A percentile compares a stretch with the other conserved stretches of the same genome.
These are phyloP conservation scores for Benthosema pterotum DNA, from an alignment of 2,797 vertebrate genomes.

Conservation along the genomic window DNA sequence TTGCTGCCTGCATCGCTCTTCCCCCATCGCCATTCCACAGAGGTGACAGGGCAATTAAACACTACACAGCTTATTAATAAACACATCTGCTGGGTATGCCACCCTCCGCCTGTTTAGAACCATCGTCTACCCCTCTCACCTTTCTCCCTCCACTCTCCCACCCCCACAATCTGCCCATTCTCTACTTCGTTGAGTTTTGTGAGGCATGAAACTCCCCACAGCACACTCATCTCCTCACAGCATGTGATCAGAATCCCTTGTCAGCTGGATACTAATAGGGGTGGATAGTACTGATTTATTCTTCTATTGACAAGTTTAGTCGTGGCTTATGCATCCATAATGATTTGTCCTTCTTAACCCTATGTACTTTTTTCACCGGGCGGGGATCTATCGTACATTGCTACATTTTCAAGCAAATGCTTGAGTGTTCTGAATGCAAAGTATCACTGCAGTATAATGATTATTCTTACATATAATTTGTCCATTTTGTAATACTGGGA, in stretches of 20 bases:
- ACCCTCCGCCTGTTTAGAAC: conserved; percentile 38
- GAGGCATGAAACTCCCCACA: conserved; percentile 22
- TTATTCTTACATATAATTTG: no score
- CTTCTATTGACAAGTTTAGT: neutral
- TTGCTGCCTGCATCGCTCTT: conserved; percentile 10
- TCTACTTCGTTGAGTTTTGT: conserved; percentile 4
- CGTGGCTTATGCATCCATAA: no score
- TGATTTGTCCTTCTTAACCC: no score
- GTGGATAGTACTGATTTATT: neutral
- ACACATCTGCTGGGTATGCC: conserved; percentile 55
- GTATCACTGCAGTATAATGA: no score
- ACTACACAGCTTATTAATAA: conserved; percentile 61
- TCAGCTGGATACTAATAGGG: neutral
- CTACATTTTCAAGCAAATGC: no score
- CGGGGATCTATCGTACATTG: no score
- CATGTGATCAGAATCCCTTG: conserved; percentile 11
- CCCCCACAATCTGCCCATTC: neutral
- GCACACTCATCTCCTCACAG: conserved; percentile 13
- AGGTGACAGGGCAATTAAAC: conserved; percentile 62
- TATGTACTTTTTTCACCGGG: no score
- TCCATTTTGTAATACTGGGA: no score
- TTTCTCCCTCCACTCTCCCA: conserved; percentile 7
- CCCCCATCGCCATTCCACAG: conserved; percentile 39
- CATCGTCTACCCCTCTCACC: conserved; percentile 14
- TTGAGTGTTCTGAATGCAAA: no score